A percentile compares a stretch with the other conserved stretches of the same genome.
Evolutionary conservation across 2,888 invertebrate species (phyloP).

Genomic region (Hypomecis atomaria): DNA sequence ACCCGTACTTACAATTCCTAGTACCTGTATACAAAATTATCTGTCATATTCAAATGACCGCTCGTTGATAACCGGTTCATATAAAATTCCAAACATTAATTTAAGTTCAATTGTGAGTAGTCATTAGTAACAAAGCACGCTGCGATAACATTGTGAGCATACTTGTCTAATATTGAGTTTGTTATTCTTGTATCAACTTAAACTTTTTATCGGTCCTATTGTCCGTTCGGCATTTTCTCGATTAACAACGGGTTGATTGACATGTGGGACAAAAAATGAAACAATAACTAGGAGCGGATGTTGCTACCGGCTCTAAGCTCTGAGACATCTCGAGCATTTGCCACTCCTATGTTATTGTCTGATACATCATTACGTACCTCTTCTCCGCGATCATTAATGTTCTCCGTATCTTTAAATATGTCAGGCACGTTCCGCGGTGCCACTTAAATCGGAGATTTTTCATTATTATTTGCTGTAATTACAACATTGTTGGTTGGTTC

Average conservation of each 20-base stretch:
- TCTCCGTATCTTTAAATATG: constrained; percentile 20
- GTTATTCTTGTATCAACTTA: constrained; percentile 54
- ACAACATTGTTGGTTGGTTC: constrained; percentile 50
- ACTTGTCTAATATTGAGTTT: constrained; percentile 54
- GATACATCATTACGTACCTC: constrained; percentile 23
- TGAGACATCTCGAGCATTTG: constrained; percentile 36
- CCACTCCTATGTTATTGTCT: constrained; percentile 43
- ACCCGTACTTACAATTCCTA: constrained; percentile 3
- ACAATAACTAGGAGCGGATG: constrained; percentile 56
- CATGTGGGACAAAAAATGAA: constrained; percentile 65
- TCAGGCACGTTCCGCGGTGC: constrained; percentile 17
- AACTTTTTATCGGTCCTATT: constrained; percentile 67
- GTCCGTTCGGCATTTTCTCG: constrained; percentile 65
- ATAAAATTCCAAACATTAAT: constrained; percentile 48
- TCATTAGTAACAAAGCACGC: constrained; percentile 56
- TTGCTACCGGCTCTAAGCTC: constrained; percentile 52
- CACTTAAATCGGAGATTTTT: constrained; percentile 19
- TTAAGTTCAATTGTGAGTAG: constrained; percentile 52
- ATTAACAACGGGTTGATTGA: constrained; percentile 66
- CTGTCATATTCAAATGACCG: constrained; percentile 32
- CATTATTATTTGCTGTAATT: constrained; percentile 45
- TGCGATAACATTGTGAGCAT: constrained; percentile 54
- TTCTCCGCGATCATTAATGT: constrained; percentile 23
- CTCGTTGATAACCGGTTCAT: constrained; percentile 39
- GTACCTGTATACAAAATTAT: constrained; percentile 10